Evolutionary conservation across 2,888 invertebrate genomes (phyloP), one percentile per base, ranked within the genome.

Genomic region (Drosophila tripunctata): DNA sequence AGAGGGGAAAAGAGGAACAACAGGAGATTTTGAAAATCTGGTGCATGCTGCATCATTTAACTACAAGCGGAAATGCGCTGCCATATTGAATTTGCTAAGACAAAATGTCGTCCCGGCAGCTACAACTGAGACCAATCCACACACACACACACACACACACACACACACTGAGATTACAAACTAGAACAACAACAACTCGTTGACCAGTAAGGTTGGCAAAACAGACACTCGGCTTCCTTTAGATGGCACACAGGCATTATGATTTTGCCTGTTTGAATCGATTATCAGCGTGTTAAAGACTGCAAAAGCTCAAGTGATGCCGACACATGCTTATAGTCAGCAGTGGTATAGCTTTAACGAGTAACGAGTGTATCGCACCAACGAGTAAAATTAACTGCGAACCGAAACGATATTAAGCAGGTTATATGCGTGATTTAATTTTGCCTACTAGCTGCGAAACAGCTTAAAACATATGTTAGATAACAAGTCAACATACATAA

Each of bases 11-110:
- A n/a, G n/a, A n/a, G n/a, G n/a, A n/a, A n/a, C n/a, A n/a, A n/a
- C n/a, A n/a, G n/a, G n/a, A n/a, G n/a, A n/a, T n/a, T n/a, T n/a
- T n/a, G 2, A 21, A 12, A 19, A 3, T 19, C 31, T 33, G 30
- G 10, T 52, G 44, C 44, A 58, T 48, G 66, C 44, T 63, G 70
- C 67, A 74, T 74, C 60, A 67, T 67, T 78, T 72, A 75, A 69
- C 63, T 47, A 41, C 44, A 45, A 67, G 44, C 80, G 82, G 80
- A 80, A 69, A 85, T 78, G 72, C 56, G 65, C 64, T 72, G 85
- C 69, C 79, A 70, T 72, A 81, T 84, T 78, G 75, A 78, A 80
- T 84, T 80, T 71, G 50, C 67, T 43, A 56, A 58, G 73, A 71
- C 75, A 72, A 75, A 78, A 60, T 66, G 74, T 50, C 36, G 17